A percentile compares a stretch with the other conserved stretches of the same genome.
Evolutionary conservation across 1,140 invertebrate genomes (phyloP).

Genomic region (Drosophila tristis): DNA sequence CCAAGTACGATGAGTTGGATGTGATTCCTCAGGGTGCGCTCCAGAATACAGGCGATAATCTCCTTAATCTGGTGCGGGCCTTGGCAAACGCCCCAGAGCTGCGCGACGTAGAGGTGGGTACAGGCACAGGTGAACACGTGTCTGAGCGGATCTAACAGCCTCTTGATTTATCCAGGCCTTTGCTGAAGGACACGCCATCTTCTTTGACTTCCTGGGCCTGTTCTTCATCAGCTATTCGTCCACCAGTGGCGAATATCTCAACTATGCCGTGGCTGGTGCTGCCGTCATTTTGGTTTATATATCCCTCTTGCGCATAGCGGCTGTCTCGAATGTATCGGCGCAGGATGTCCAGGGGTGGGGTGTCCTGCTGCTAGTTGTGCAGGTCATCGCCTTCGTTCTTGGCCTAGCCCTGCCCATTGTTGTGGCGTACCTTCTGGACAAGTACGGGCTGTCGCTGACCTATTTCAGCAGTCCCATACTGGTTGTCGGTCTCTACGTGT

Average conservation of each 20-base stretch:
- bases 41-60: conserved; percentile 92
- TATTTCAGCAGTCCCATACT: conserved; percentile 89
- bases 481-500: conserved; percentile 85
- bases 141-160: conserved; percentile 70
- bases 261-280: conserved; percentile 85
- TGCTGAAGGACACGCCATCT: conserved; percentile 87
- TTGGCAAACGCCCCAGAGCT: conserved; percentile 87
- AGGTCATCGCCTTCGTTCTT: conserved; percentile 72
- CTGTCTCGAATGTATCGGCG: conserved; percentile 35
- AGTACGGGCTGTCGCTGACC: conserved; percentile 86
- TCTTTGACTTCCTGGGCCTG: conserved; percentile 91
- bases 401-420: conserved; percentile 85
- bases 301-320: conserved; percentile 62
- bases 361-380: conserved; percentile 44
- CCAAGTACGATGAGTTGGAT: conserved; percentile 90
- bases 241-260: conserved; percentile 85
- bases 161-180: conserved; percentile 84
- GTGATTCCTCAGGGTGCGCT: conserved; percentile 91
- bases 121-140: conserved; percentile 76
- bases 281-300: conserved; percentile 82
- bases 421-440: conserved; percentile 84
- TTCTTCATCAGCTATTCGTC: conserved; percentile 88
- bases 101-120: conserved; percentile 86
- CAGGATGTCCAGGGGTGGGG: conserved; percentile 44
- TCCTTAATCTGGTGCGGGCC: conserved; percentile 88